Evolutionary conservation across 2,797 vertebrate genomes (phyloP), one percentile per base, ranked within the genome.

Genomic region (Argyrosomus regius): DNA sequence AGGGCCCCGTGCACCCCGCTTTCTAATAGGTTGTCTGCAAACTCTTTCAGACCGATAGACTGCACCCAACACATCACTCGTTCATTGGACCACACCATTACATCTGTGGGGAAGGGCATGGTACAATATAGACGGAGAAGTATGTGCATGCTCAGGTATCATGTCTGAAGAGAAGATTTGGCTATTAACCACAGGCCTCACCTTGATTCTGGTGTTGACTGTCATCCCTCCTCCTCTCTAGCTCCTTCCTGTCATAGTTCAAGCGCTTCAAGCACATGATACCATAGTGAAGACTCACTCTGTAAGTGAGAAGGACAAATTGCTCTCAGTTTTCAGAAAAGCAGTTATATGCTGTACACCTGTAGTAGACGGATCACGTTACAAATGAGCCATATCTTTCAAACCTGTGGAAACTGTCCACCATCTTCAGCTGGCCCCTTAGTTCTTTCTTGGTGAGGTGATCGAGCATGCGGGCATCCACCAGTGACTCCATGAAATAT

Each of bases 401-500:
- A 54, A 18, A 92, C 98, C 98, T 97, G 92, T 99, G 98, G 86
- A 99, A 99, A 75, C 98, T 99, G 94, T 99, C 98, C 18, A 99
- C 98, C 98, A 99, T 99, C 85, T 99, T 99, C 46, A 99, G 95
- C 78, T 99, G 98, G 24, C 98, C 97, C 8, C 98, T 96, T 31
- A 99, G 95, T 85, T 99, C 98, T 75, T 99, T 99, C 92, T 99
- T 99, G 78, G 98, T 99, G 72, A 99, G 93, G 74, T 99, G 98
- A 83, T 99, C 98, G 24, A 99, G 96, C 98, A 99, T 99, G 3
- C 98, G 95, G 1, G 98, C 98, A 6, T 99, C 98, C 48, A 99
- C 98, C 48, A 99, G 95, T 54, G 98, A 99, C 88, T 99, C 98
- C 98, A 99, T 99, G 93, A 99, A 99, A 76, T 98, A 98, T 85